phyloP scores from a whole-genome alignment of 2,797 vertebrate genomes.

The Melanotaenia boesemani region DNA sequence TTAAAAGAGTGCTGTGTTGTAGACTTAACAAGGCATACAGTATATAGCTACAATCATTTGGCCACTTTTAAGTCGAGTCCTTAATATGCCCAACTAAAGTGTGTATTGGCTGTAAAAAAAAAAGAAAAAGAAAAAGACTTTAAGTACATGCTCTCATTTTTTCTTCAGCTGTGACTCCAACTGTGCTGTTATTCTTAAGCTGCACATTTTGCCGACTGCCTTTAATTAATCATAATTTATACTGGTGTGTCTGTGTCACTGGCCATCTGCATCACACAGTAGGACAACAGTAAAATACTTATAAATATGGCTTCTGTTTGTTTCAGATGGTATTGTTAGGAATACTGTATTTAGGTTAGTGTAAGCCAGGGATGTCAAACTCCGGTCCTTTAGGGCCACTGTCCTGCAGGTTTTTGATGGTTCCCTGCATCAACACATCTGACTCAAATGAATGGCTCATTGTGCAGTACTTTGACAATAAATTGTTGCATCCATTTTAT shows the following conservation, averaged over 20 bases:
- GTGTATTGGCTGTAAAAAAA: slow-evolving; percentile 27
- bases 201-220: slow-evolving; percentile 14
- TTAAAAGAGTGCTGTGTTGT: slow-evolving; percentile 27
- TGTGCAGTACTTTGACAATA: too few relatives aligned
- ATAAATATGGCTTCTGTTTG: slow-evolving; percentile 12
- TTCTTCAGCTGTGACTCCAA: slow-evolving; percentile 8
- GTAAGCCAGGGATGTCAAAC: neutral
- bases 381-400: too few relatives aligned
- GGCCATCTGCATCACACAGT: slow-evolving; percentile 25
- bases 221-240: slow-evolving; percentile 45
- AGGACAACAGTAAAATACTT: slow-evolving; percentile 3
- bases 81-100: slow-evolving; percentile 43
- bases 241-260: slow-evolving; percentile 10
- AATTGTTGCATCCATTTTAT: too few relatives aligned
- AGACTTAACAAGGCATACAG: slow-evolving; percentile 29
- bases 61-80: slow-evolving; percentile 43
- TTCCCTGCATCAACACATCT: too few relatives aligned
- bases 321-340: neutral
- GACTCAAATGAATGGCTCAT: too few relatives aligned
- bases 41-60: slow-evolving; percentile 33
- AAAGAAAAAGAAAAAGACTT: slow-evolving; percentile 14
- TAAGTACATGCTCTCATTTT: slow-evolving; percentile 34
- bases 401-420: too few relatives aligned
- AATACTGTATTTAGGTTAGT: neutral
- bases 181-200: slow-evolving; percentile 25